Percentiles rank a stretch among this genome's conserved stretches.
Conservation (phyloP, 2,797 vertebrate species). For the Pipistrellus pygmaeus region DNA sequence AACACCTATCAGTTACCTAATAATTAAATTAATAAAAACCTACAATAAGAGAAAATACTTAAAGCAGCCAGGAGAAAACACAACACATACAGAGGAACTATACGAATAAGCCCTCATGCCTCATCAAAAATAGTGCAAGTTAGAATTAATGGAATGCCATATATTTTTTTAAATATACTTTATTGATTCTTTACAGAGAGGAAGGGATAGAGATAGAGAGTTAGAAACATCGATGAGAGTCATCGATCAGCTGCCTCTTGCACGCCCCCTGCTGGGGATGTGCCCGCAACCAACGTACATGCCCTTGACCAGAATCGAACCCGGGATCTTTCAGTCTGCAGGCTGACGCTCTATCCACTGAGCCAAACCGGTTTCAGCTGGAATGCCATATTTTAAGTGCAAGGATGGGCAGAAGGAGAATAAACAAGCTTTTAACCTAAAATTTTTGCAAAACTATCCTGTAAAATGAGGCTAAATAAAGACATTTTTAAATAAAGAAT, state of each 20-base stretch:
- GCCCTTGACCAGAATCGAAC: too few species aligned
- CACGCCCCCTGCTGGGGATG: too few species aligned
- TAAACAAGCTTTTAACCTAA: neutral
- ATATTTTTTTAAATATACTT: neutral
- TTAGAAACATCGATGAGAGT: too few species aligned
- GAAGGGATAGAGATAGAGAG: too few species aligned
- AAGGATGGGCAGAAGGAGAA: too few species aligned
- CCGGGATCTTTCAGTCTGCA: too few species aligned
- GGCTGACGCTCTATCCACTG: too few species aligned
- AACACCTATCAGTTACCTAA: neutral
- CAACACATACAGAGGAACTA: neutral
- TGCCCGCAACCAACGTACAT: too few species aligned
- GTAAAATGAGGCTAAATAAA: neutral
- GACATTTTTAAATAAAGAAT: neutral
- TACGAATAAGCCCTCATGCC: neutral
- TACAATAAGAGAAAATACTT: neutral
- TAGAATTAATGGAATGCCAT: neutral
- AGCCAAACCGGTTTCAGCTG: too few species aligned
- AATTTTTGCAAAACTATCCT: neutral
- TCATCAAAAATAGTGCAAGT: neutral
- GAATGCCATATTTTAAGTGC: neutral
- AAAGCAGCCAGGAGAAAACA: neutral
- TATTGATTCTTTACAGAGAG: too few species aligned
- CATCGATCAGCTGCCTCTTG: too few species aligned
- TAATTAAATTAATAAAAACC: neutral